Percentiles rank a stretch among this genome's conserved stretches.
These are phyloP conservation scores for Lymantria dispar DNA, from an alignment of 2,888 invertebrate genomes.

Conservation along the genomic window DNA sequence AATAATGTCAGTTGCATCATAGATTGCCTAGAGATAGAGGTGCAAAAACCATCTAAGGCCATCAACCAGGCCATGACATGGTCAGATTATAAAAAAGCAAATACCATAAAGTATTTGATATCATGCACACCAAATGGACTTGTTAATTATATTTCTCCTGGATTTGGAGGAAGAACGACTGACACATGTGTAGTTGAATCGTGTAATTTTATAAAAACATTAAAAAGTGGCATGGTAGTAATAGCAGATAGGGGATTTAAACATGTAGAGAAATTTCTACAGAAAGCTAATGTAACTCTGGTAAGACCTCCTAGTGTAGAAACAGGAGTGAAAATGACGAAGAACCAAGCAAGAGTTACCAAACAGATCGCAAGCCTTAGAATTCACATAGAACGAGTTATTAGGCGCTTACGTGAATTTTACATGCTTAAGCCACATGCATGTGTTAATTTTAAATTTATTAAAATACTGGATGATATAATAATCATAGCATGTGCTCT, in stretches of 20 bases:
- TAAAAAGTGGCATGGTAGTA: slow-evolving; percentile 2
- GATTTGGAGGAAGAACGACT: slow-evolving; percentile 27
- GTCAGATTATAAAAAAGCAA: slow-evolving; percentile 45
- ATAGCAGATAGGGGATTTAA: slow-evolving; percentile 12
- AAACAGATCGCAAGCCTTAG: slow-evolving; percentile 1
- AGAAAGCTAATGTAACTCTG: neutral
- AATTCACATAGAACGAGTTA: slow-evolving; percentile 1
- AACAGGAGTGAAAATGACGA: neutral
- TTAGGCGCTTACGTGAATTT: neutral
- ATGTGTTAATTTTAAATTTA: neutral
- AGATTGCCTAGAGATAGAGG: slow-evolving; percentile 49
- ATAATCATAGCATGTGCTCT: neutral
- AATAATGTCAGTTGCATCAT: slow-evolving; percentile 41
- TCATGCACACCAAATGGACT: no score
- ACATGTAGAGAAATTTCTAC: slow-evolving; percentile 8
- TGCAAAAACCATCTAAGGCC: slow-evolving; percentile 46
- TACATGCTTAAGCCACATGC: neutral
- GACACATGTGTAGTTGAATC: slow-evolving; percentile 16
- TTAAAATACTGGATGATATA: neutral
- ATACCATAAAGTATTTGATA: slow-evolving; percentile 36
- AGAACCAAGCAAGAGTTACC: neutral
- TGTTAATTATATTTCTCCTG: slow-evolving; percentile 34
- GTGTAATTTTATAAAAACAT: slow-evolving; percentile 6
- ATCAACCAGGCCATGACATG: slow-evolving; percentile 43
- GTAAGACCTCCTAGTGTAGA: slow-evolving; percentile 10